These are phyloP conservation scores for Tenodera sinensis DNA, from an alignment of 2,888 invertebrate genomes.

Conservation along the genomic window DNA sequence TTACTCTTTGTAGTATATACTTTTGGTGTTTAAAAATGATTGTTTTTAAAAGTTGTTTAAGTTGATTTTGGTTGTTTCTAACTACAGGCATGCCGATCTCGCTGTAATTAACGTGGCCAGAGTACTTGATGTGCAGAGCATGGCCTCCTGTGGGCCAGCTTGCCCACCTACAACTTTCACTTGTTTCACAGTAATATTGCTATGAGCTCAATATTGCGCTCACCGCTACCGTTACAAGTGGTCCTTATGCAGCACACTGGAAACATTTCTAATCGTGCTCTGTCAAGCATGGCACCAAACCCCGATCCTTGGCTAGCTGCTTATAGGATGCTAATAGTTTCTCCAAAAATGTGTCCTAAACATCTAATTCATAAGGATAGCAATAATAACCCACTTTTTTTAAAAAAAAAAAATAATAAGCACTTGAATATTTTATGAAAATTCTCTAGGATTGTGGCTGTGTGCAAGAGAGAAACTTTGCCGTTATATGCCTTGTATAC, in stretches of 20 bases:
- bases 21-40: no score
- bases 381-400: no score
- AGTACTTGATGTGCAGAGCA: background rate
- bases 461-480: no score
- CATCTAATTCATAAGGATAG: no score
- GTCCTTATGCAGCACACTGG: background rate
- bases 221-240: background rate
- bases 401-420: no score
- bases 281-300: background rate
- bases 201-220: background rate
- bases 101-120: background rate
- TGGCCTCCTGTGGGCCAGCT: background rate
- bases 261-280: background rate
- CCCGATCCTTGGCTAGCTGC: background rate
- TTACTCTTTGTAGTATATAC: no score
- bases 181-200: background rate
- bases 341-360: no score
- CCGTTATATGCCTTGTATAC: no score
- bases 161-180: background rate
- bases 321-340: background rate
- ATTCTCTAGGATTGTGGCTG: no score
- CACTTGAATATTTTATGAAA: no score
- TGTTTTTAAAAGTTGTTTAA: no score
- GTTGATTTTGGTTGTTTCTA: background rate
- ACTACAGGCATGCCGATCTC: background rate